Evolutionary conservation across 2,113 vertebrate species (phyloP).

Genomic region (Brachypteracias leptosomus): DNA sequence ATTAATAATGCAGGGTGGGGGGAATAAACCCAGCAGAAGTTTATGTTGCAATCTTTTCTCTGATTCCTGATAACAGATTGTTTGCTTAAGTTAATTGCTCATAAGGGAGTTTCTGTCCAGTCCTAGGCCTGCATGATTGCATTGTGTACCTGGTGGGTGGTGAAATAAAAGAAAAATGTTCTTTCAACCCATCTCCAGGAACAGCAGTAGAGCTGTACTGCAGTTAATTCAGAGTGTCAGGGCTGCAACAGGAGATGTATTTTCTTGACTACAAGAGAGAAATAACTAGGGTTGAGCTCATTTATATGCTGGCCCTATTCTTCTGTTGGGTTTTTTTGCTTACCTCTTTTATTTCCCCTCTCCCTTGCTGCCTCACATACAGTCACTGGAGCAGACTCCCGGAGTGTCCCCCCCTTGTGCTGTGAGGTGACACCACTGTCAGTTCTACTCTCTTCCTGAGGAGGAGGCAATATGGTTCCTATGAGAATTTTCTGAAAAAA

Average conservation of each 20-base stretch:
- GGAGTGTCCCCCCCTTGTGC: accelerated
- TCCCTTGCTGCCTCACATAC: neutral
- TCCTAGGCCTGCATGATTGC: neutral
- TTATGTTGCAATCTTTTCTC: neutral
- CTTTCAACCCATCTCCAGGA: neutral
- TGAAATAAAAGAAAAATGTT: neutral
- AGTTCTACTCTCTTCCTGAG: neutral
- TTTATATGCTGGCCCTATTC: neutral
- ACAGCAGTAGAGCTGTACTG: neutral
- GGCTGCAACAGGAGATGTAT: neutral
- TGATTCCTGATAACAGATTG: neutral
- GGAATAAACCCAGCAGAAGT: neutral
- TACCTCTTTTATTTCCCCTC: neutral
- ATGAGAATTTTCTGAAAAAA: neutral
- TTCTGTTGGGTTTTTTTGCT: neutral
- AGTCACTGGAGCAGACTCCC: neutral
- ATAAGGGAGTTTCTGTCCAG: neutral
- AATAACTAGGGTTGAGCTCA: neutral
- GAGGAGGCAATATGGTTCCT: neutral
- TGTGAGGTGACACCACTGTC: neutral
- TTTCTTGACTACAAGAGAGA: neutral
- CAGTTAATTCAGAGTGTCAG: neutral
- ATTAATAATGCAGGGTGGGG: accelerated
- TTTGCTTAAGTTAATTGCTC: neutral
- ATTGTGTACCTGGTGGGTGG: neutral